Evolutionary conservation across 2,113 vertebrate genomes (phyloP), one percentile per base, ranked within the genome.

Genomic region (Tachuris rubrigastra): DNA sequence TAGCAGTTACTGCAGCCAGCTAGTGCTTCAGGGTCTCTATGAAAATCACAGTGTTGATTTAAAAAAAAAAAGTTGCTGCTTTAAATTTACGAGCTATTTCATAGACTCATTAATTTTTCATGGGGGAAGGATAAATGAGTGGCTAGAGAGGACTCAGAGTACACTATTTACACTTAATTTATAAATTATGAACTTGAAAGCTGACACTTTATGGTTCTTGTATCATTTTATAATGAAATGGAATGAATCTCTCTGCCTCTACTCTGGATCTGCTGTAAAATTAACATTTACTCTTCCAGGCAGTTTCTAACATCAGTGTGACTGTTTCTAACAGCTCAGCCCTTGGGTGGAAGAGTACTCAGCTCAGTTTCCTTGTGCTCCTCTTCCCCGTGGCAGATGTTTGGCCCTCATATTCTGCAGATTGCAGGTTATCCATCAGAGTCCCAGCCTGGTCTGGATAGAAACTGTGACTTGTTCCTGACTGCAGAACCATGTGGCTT

Each of bases 51-150:
- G n/a, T 80, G 67, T 41, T 91, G 83, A 24, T 73, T 73, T 30
- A 1, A 18, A 47, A 53, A 49, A 76, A 56, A 52, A 33, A 33
- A 14, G 23, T 9, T 20, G 49, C 53, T 73, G 74, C 20, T 79
- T n/a, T 88, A 80, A 80, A 95, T 90, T 95, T 89, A 90, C 65
- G 72, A 90, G 76, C 49, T 91, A 44, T 80, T 95, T 96, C 88
- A 91, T 81, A 83, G 87, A 86, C 65, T 83, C 41, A 85, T 90
- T 92, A 87, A 79, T 94, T 95, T 95, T 94, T 95, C 87, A 95
- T 1, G 0, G 77, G 10, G 59, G 84, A 96, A 91, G 59, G 77
- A 93, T 93, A 89, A 97, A 95, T 76, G 75, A 79, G 37, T 7
- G 13, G 58, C 69, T 89, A 22, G 77, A 81, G 78, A 79, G 19